Percentiles rank a stretch among this genome's conserved stretches.
Conservation (phyloP, 2,113 vertebrate genomes). For the rat (Rattus norvegicus) region GRCr8 NC_086021.1:64965001-64965500, state of each 20-base stretch:
- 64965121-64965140: not conserved
- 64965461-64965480: not conserved
- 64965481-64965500: not conserved
- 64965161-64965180: not conserved
- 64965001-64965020: not conserved
- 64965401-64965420: not conserved
- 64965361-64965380: not conserved
- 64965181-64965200: not conserved
- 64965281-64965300: not conserved
- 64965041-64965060: not conserved
- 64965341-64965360: not conserved
- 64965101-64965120: not conserved
- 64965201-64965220: not conserved
- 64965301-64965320: not conserved
- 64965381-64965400: not conserved
- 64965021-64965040: constrained; percentile 2
- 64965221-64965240: not conserved
- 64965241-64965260: not conserved
- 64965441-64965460: not conserved
- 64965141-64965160: not conserved
- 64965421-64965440: not conserved
- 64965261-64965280: not conserved
- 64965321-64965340: not conserved
- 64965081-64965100: not conserved
- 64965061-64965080: not conserved